These are phyloP conservation scores for Melanostoma mellinum DNA, from an alignment of 2,888 invertebrate species.

Conservation along the genomic window DNA sequence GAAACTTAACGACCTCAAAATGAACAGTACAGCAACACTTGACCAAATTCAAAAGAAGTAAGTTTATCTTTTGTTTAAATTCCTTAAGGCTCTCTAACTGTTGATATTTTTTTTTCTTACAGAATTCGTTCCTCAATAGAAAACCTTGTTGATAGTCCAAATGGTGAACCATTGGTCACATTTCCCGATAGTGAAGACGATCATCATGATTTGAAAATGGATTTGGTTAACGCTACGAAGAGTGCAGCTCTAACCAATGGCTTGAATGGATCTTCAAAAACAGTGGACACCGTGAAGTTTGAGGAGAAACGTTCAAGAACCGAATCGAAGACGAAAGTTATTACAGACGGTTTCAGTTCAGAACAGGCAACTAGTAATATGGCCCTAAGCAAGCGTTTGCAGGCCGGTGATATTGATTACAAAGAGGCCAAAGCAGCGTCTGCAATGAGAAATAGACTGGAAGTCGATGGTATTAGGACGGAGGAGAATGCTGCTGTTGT, in stretches of 20 bases:
- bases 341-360: slow-evolving; percentile 91
- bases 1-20: slow-evolving; percentile 79
- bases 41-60: slow-evolving; percentile 79
- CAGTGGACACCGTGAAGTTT: slow-evolving; percentile 88
- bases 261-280: slow-evolving; percentile 79
- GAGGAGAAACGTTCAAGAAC: slow-evolving; percentile 92
- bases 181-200: slow-evolving; percentile 90
- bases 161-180: slow-evolving; percentile 88
- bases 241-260: slow-evolving; percentile 81
- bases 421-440: slow-evolving; percentile 91
- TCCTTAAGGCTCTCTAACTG: not conserved
- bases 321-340: slow-evolving; percentile 89
- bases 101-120: slow-evolving; percentile 61
- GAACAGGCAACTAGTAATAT: slow-evolving; percentile 88
- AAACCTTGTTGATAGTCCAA: slow-evolving; percentile 88
- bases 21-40: slow-evolving; percentile 79
- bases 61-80: slow-evolving; percentile 49
- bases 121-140: slow-evolving; percentile 89
- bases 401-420: slow-evolving; percentile 91
- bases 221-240: slow-evolving; percentile 82
- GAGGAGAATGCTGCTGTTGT: slow-evolving; percentile 92
- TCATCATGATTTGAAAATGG: slow-evolving; percentile 82
- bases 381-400: slow-evolving; percentile 88
- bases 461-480: slow-evolving; percentile 92
- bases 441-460: slow-evolving; percentile 89